A percentile compares a stretch with the other conserved stretches of the same genome.
These are phyloP conservation scores for Drosophila orosa DNA, from an alignment of 1,140 invertebrate genomes.

Conservation along the genomic window DNA sequence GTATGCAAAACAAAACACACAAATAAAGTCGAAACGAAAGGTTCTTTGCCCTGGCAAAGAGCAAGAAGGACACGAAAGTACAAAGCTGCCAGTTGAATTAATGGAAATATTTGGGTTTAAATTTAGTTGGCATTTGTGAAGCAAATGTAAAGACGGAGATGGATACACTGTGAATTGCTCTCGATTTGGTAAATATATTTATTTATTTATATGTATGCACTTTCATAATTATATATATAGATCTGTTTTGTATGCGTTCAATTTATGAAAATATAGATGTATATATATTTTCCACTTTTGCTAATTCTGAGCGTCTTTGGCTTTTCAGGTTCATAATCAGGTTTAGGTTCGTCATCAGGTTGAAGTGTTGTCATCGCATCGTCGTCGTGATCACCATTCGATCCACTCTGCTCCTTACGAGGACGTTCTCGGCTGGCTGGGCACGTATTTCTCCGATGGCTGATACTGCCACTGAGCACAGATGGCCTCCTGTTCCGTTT, in stretches of 20 bases:
- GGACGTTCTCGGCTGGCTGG: conserved; percentile 75
- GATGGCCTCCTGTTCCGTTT: conserved; percentile 85
- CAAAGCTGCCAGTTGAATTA: not conserved
- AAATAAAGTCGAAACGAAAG: conserved; percentile 19
- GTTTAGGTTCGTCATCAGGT: conserved; percentile 22
- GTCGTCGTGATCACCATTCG: not conserved
- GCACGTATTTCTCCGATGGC: conserved; percentile 87
- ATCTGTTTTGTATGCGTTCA: conserved; percentile 49
- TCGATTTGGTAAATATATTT: conserved; percentile 60
- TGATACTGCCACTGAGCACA: conserved; percentile 88
- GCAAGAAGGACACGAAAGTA: conserved; percentile 14
- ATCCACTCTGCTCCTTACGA: conserved; percentile 32
- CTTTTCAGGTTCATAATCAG: conserved; percentile 32
- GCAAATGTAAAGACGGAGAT: too few species aligned
- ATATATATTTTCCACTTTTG: conserved; percentile 37
- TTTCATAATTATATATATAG: conserved; percentile 42
- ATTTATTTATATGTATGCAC: conserved; percentile 25
- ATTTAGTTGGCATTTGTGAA: not conserved
- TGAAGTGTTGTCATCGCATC: not conserved
- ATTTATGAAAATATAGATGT: conserved; percentile 71
- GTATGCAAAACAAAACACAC: conserved; percentile 7
- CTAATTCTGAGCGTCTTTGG: conserved; percentile 32
- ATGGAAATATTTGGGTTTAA: not conserved
- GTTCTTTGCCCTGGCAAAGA: conserved; percentile 8
- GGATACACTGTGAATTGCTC: conserved; percentile 29